Evolutionary conservation across 2,797 vertebrate species (phyloP), one percentile per base, ranked within the genome.

Genomic region (Falco berigora): DNA sequence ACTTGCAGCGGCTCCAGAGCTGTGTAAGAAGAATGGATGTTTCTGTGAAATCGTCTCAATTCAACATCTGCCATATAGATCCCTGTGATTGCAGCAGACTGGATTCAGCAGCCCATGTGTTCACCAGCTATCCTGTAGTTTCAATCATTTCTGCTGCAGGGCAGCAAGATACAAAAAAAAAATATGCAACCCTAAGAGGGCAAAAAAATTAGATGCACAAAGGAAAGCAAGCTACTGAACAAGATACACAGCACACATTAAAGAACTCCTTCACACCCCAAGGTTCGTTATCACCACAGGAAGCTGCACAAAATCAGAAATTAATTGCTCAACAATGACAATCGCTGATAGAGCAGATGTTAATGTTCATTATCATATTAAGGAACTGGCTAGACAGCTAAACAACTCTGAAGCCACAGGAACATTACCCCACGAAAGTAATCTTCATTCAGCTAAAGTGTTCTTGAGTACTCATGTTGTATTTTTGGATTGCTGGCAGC

Each of bases 291-390:
- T 69, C 73, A 59, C 69, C 40, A n/a, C 71, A 87, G 86, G 73
- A 91, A 92, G 49, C n/a, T 34, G 75, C 49, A 81, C 34, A 66
- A 82, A 79, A 87, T 53, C 89, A 89, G 80, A 92, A 90, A 94
- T 93, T 92, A 86, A 94, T 74, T 89, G 63, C 71, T 76, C 76
- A 85, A 61, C 72, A 77, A 44, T 71, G 69, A 63, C 78, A 96
- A 38, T 68, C 58, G 24, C 61, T 42, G 67, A 63, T 23, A 80
- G 64, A 95, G 77, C 76, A 92, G 83, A 94, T 94, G 84, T 72
- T 87, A 63, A 27, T 8, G 15, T 42, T 92, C 64, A 73, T 85
- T 91, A 73, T 32, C 71, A 49, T 74, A 67, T 64, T 76, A 59
- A 81, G 34, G 82, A 95, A 49, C 52, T 22, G 32, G 28, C 24